These are phyloP conservation scores for Muscina levida DNA, from an alignment of 2,888 invertebrate genomes.

Conservation along the genomic window DNA sequence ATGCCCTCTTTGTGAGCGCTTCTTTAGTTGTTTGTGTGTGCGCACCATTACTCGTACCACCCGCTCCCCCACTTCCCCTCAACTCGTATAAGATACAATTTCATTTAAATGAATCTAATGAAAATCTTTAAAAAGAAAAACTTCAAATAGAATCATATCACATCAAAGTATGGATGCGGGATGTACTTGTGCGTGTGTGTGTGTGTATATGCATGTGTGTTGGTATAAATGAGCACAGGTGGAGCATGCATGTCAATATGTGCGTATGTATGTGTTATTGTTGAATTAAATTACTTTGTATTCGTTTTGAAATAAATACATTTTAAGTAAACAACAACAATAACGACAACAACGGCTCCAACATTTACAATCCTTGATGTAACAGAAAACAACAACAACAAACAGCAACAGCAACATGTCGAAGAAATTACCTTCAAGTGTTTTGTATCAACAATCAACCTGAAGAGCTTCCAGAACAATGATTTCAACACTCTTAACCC, in stretches of 20 bases:
- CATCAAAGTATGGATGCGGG: constrained; percentile 11
- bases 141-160: constrained; percentile 29
- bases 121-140: constrained; percentile 29
- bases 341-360: neutral
- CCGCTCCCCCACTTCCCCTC: neutral
- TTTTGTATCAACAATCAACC: constrained; percentile 46
- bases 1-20: too few relatives aligned
- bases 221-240: neutral
- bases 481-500: too few relatives aligned
- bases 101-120: constrained; percentile 51
- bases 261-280: constrained; percentile 54
- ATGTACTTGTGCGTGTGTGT: neutral
- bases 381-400: constrained; percentile 22
- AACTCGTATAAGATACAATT: neutral
- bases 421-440: constrained; percentile 55
- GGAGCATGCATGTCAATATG: too few relatives aligned
- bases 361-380: neutral
- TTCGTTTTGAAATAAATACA: constrained; percentile 50
- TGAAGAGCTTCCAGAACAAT: constrained; percentile 42
- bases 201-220: neutral
- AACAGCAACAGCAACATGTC: constrained; percentile 26
- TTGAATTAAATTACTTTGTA: constrained; percentile 60
- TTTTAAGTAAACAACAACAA: constrained; percentile 45
- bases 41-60: too few relatives aligned
- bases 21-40: too few relatives aligned